phyloP scores from a whole-genome alignment of 92 coral and sea anemone genomes.

The Palythoa grandis region DNA sequence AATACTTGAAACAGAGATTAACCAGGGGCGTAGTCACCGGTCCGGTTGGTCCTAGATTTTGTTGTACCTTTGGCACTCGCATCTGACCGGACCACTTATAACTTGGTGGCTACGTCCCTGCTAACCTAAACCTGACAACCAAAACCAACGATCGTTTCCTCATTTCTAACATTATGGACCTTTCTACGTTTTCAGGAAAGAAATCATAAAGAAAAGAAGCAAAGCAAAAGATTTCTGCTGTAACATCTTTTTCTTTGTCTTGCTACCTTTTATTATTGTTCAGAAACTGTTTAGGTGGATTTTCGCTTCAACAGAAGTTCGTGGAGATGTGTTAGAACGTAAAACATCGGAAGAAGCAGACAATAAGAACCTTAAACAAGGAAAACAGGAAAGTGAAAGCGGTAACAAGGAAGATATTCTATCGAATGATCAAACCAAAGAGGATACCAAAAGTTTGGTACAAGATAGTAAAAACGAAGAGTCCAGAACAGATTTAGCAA shows the following conservation, averaged over 20 bases:
- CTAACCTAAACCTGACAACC: neutral
- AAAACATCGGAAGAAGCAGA: neutral
- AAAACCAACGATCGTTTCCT: neutral
- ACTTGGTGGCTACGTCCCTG: too few relatives aligned
- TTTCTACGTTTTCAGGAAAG: constrained; percentile 63
- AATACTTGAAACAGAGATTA: neutral
- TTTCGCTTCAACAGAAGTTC: constrained; percentile 31
- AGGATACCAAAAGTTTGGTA: neutral
- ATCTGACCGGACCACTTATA: too few relatives aligned
- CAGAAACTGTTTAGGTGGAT: constrained; percentile 49
- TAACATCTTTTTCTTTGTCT: constrained; percentile 84
- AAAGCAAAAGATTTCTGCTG: constrained; percentile 75
- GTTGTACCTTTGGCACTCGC: too few relatives aligned
- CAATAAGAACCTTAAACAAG: neutral
- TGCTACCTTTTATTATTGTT: constrained; percentile 67
- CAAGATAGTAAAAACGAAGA: neutral
- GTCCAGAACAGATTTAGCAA: neutral
- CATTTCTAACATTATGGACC: neutral
- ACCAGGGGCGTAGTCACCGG: too few relatives aligned
- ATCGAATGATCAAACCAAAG: neutral
- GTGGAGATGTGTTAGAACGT: constrained; percentile 1
- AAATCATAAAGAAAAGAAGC: constrained; percentile 86
- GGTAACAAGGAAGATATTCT: neutral
- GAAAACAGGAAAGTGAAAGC: neutral
- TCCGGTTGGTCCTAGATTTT: too few relatives aligned